Base-by-base conservation (phyloP, 1,140 invertebrate species). In the Neodiprion virginianus region DNA sequence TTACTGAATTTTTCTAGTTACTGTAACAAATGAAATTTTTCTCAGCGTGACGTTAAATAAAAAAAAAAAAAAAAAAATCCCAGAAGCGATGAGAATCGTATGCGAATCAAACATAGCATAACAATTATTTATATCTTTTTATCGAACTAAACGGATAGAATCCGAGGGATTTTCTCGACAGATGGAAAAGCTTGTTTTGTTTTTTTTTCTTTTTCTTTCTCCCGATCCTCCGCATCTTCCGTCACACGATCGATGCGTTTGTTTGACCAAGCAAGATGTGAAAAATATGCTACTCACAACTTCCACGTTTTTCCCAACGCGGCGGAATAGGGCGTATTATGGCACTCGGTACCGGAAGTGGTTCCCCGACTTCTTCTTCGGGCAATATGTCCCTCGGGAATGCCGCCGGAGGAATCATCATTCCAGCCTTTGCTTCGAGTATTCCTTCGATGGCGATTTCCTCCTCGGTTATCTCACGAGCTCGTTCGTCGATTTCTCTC, bases 281-380 rank as follows among this genome's bases (percentile, higher is more conserved):
- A 61, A 61, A 61, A 61, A 61, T 61, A 61, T 11, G 53, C 48
- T 77, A 87, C 88, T 88, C 72, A 89, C 88, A 89, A 74, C 80
- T 88, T 8, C 82, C 85, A 47, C 87, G 83, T 72, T 89, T 89
- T 3, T 79, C 82, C 8, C 80, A 69, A 47, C 81, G 83, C 48
- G 80, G 47, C 14, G 84, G 79, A 50, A 69, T 78, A 23, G 77
- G 82, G 50, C 83, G 80, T 3, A 86, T 79, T 2, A 84, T 74
- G 0, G 83, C 79, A 50, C 80, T 83, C 11, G 85, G 85, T 7
- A 81, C 75, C 1, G 85, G 84, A 72, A 81, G 82, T 40, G 71
- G 73, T 74, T 88, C 86, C 0, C 79, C 21, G 47, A 12, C 53
- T 12, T 80, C 78, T 67, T 84, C 80, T 0, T 78, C 73, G 8